Percentiles rank a stretch among this genome's conserved stretches.
phyloP scores from a whole-genome alignment of 2,888 invertebrate species.

The Drosophila paramelanica region DNA sequence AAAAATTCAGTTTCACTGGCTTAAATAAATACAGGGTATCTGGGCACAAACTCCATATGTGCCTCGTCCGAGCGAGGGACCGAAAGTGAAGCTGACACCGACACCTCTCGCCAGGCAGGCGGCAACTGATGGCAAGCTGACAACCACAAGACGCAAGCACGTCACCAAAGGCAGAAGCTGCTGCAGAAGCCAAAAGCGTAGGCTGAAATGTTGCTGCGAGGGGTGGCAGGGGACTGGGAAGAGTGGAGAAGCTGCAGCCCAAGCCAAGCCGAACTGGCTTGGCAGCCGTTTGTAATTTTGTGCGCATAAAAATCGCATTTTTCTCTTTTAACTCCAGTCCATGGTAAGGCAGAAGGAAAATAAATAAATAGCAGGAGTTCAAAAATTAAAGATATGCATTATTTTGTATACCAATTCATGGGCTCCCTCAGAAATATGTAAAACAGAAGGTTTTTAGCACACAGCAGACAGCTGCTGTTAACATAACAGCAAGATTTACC shows the following conservation, averaged over 20 bases:
- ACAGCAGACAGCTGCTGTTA: background rate
- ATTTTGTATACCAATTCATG: conserved; percentile 5
- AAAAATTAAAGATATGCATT: conserved; percentile 50
- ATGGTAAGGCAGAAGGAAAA: conserved; percentile 10
- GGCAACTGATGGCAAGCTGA: conserved; percentile 45
- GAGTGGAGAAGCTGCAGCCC: background rate
- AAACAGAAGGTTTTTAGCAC: conserved; percentile 3
- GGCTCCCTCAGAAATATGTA: background rate
- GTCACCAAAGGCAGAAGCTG: conserved; percentile 31
- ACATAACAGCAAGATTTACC: background rate
- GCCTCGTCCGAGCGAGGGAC: conserved; percentile 5
- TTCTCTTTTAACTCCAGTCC: conserved; percentile 31
- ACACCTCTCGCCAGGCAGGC: conserved; percentile 36
- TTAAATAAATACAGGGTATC: conserved; percentile 25
- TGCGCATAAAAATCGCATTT: conserved; percentile 72
- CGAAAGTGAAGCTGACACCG: conserved; percentile 8
- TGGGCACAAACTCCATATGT: background rate
- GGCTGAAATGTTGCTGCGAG: background rate
- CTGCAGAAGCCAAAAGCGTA: conserved; percentile 1
- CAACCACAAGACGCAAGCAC: conserved; percentile 59
- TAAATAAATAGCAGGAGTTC: conserved; percentile 15
- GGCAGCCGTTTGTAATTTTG: conserved; percentile 65
- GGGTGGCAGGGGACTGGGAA: background rate
- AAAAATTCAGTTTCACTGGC: no score
- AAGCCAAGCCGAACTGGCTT: conserved; percentile 11